A percentile compares a stretch with the other conserved stretches of the same genome.
phyloP scores from a whole-genome alignment of 2,797 vertebrate genomes.

The Etheostoma perlongum region DNA sequence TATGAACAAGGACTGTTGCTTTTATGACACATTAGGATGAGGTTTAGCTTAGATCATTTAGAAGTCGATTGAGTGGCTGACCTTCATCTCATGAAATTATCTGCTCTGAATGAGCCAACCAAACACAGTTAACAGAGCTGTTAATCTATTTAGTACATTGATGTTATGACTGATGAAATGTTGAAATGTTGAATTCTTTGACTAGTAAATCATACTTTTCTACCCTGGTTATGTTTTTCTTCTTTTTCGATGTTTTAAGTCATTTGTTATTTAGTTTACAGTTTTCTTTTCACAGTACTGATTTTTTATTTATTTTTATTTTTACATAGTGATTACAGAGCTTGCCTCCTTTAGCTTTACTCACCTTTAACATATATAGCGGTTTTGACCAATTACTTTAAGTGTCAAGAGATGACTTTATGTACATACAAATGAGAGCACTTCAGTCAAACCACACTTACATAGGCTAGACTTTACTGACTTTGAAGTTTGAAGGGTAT shows the following conservation, averaged over 20 bases:
- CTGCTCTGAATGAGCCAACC: slow-evolving; percentile 45
- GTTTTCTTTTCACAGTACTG: not conserved
- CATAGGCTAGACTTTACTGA: slow-evolving; percentile 16
- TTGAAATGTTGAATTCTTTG: not conserved
- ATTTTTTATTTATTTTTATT: slow-evolving; percentile 6
- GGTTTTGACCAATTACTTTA: not conserved
- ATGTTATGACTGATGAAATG: slow-evolving; percentile 4
- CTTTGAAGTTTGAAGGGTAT: slow-evolving; percentile 21
- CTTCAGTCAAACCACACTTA: slow-evolving; percentile 14
- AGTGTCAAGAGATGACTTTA: not conserved
- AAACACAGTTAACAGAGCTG: slow-evolving; percentile 42
- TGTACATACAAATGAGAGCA: slow-evolving; percentile 13
- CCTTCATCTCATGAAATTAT: slow-evolving; percentile 50
- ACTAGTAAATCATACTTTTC: not conserved
- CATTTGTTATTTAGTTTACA: not conserved
- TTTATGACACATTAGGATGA: slow-evolving; percentile 10
- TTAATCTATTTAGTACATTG: slow-evolving; percentile 50
- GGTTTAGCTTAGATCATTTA: slow-evolving; percentile 27
- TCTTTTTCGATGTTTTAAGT: slow-evolving; percentile 2
- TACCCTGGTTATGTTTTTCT: not conserved
- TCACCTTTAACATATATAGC: not conserved
- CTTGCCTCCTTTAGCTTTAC: not conserved
- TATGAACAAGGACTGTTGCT: not conserved
- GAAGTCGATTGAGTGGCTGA: slow-evolving; percentile 1
- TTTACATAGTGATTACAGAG: slow-evolving; percentile 7